Evolutionary conservation across 2,797 vertebrate species (phyloP).

Genomic region (Diceros bicornis): DNA sequence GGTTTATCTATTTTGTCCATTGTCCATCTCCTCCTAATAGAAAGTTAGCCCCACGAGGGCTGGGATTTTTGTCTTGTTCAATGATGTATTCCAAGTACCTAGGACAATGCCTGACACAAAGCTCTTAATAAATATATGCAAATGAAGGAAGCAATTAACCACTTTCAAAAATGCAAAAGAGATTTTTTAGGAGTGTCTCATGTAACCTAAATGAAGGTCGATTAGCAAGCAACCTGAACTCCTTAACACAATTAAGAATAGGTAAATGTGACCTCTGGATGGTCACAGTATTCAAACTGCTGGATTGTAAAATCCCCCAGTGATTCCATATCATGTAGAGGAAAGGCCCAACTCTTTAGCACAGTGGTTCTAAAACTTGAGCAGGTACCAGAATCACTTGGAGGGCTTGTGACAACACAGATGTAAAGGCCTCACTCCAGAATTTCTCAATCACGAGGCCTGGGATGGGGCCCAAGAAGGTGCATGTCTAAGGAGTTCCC

Average conservation of each 20-base stretch:
- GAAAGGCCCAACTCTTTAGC: background rate
- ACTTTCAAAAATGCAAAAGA: constrained; percentile 35
- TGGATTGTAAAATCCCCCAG: background rate
- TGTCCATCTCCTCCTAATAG: background rate
- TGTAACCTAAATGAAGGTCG: background rate
- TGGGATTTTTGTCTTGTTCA: background rate
- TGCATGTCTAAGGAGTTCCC: background rate
- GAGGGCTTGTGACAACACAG: background rate
- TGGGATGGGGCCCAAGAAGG: background rate
- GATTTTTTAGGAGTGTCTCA: background rate
- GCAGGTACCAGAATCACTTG: background rate
- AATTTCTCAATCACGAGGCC: background rate
- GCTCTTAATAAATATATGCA: constrained; percentile 28
- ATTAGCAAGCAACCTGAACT: background rate
- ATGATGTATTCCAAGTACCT: background rate
- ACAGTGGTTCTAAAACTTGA: background rate
- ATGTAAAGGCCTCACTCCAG: background rate
- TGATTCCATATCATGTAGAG: background rate
- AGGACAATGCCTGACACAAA: background rate
- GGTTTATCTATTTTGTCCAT: background rate
- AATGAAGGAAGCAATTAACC: background rate
- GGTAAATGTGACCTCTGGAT: background rate
- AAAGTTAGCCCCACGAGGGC: background rate
- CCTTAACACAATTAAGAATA: background rate
- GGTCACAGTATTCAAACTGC: background rate